Evolutionary conservation across 2,797 vertebrate species (phyloP), one percentile per base, ranked within the genome.

Genomic region (Xenentodon cancila): DNA sequence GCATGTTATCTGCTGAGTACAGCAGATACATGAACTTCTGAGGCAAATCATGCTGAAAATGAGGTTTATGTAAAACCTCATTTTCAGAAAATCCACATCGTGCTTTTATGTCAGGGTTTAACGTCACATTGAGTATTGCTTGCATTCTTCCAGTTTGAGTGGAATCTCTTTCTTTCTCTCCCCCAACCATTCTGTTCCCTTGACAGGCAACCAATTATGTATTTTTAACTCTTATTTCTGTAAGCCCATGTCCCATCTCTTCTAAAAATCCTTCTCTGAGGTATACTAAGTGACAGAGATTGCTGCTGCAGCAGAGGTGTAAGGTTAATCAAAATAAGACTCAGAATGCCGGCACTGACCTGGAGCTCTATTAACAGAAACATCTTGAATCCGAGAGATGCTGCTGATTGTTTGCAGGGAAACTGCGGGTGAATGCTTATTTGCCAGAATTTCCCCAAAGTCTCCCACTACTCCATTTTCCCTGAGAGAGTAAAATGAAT

Each of bases 401-500:
- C 52, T 0, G 37, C 44, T 47, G 80, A 81, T 79, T 73, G 79
- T 70, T 64, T 72, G 61, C 1, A 18, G 70, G 68, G 75, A 87
- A 85, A 84, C 64, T 18, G 71, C 75, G 58, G 70, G 56, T 5
- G 56, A 66, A 77, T n/a, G 63, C 76, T 80, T 50, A n/a, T 79
- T 70, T 59, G 32, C 32, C 21, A 64, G 73, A 82, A 77, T 84
- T 7, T 66, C 79, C 85, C 81, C 15, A n/a, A 70, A 57, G 75
- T 76, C 67, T 71, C 52, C 71, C 7, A 7, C 70, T 70, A 53
- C 67, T 59, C 53, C 4, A n/a, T 68, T 74, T 72, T 88, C 77
- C 83, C 83, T 58, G 68, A 73, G 81, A 83, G 71, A 73, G 53
- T 49, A 51, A 76, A 89, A 88, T 89, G 79, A 90, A 91, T 92